Conservation (phyloP, 2,797 vertebrate genomes). For the Lithobates sylvaticus region DNA sequence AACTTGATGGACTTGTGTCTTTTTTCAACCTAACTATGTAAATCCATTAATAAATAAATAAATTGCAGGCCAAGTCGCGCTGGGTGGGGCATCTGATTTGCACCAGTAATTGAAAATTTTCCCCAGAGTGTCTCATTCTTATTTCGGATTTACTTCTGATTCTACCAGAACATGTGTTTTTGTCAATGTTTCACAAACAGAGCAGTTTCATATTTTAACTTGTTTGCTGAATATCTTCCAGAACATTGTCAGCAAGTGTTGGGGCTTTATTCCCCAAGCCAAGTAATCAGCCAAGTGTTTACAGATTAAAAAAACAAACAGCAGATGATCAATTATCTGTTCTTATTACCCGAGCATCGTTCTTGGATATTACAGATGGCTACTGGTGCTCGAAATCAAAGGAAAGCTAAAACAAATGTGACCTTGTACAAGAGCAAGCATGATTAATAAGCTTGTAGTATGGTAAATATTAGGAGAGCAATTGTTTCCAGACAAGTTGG, state of each 20-base stretch:
- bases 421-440: neutral
- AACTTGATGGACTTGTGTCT: no score
- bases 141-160: neutral
- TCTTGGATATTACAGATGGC: neutral
- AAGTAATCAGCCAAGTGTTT: constrained; percentile 15
- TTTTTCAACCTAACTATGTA: no score
- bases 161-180: neutral
- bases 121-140: neutral
- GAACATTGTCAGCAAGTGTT: constrained; percentile 18
- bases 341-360: neutral
- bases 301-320: constrained; percentile 3
- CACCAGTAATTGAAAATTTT: neutral
- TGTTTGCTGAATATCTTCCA: neutral
- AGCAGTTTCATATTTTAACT: neutral
- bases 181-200: neutral
- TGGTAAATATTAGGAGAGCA: neutral
- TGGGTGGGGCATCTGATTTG: neutral
- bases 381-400: neutral
- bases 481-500: neutral
- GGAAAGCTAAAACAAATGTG: neutral
- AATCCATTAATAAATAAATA: no score
- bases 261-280: neutral
- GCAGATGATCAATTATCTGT: neutral
- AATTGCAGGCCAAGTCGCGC: neutral
- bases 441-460: neutral